Evolutionary conservation across 1,140 invertebrate genomes (phyloP), one percentile per base, ranked within the genome.

Genomic region (Ditylenchus dipsaci): DNA sequence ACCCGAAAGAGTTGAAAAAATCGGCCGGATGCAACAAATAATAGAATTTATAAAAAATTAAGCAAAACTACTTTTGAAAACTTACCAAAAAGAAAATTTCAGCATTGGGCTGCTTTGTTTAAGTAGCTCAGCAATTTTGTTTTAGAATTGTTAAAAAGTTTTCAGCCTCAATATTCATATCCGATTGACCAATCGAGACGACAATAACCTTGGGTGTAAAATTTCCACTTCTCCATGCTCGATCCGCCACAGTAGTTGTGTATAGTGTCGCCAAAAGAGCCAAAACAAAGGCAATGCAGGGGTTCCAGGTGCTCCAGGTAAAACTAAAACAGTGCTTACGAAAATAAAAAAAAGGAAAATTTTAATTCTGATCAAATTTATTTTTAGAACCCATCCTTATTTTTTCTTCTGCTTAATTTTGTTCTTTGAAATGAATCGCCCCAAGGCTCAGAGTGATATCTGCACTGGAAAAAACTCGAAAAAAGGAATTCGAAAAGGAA

Each of bases 201-300:
- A 69, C 67, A 42, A 69, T 67, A 42, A 84, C 84, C 74, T 85
- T 84, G 7, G 84, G 84, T 57, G 78, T 27, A 21, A 84, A 71
- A 63, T 77, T 71, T n/a, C 84, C 38, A 85, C 53, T 69, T 85
- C 84, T 63, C 84, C 84, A 78, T 85, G 83, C 38, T 76, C 69
- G 8, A 85, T 69, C 63, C 84, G 74, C 84, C 84, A 85, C 30
- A 85, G 72, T 29, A 85, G 75, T 85, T 71, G 67, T 84, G 78
- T 13, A 84, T 85, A 65, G 83, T 80, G 71, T 85, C 84, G 8
- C 79, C 83, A 33, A 82, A 78, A 57, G 85, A 83, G 45, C 84
- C 82, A 78, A 85, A 85, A 67, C 85, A 85, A 26, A 85, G 75
- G 69, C 81, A 83, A 64, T 85, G 84, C 11, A 85, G 69, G 29